These are phyloP conservation scores for Strigamia crassipes DNA, from an alignment of 2,888 invertebrate species.

Conservation along the genomic window DNA sequence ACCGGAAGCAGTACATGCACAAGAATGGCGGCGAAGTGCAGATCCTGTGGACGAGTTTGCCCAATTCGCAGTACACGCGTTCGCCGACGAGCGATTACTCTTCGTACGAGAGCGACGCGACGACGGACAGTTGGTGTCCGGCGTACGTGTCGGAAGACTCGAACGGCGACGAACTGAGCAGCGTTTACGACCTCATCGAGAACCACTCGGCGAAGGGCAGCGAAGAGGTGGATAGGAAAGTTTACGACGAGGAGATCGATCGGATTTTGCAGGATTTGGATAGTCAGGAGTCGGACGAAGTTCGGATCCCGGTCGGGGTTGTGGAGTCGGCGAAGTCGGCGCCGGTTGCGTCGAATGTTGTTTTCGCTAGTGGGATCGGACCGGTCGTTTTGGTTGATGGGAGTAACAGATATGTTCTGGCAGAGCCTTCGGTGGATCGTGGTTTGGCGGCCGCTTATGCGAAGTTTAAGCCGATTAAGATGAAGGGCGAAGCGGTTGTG, in stretches of 20 bases:
- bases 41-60: not conserved
- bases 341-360: no score
- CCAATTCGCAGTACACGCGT: not conserved
- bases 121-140: not conserved
- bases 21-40: not conserved
- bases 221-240: not conserved
- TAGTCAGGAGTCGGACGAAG: no score
- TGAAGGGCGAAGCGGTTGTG: not conserved
- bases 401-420: no score
- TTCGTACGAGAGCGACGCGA: not conserved
- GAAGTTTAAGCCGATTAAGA: not conserved
- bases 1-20: slow-evolving; percentile 18
- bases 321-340: no score
- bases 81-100: not conserved
- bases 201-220: not conserved
- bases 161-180: not conserved
- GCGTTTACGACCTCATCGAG: not conserved
- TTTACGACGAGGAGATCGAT: not conserved
- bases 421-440: no score
- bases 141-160: not conserved
- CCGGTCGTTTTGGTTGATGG: no score
- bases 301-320: no score
- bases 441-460: no score
- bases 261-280: not conserved
- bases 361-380: not conserved